These are phyloP conservation scores for Venustaconcha ellipsiformis DNA, from an alignment of 1,140 invertebrate genomes.

Conservation along the genomic window DNA sequence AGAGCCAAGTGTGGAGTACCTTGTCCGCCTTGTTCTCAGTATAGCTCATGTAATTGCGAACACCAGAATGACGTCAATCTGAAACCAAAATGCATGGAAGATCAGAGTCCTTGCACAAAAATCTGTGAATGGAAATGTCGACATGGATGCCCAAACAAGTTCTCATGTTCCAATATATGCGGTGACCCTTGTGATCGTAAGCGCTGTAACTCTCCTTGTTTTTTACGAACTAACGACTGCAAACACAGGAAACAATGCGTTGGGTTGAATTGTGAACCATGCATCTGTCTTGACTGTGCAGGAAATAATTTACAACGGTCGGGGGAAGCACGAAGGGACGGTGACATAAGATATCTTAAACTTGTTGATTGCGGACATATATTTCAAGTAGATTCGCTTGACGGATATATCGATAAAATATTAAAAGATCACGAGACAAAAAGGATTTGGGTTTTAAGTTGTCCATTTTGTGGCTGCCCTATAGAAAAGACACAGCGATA, in stretches of 20 bases:
- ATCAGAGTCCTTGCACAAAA: conserved; percentile 74
- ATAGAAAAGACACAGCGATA: too few species aligned
- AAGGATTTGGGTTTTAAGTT: conserved; percentile 73
- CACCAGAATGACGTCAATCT: conserved; percentile 70
- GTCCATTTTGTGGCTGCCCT: conserved; percentile 72
- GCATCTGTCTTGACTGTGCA: conserved; percentile 58
- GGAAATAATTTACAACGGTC: conserved; percentile 68
- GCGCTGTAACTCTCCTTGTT: conserved; percentile 33
- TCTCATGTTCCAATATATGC: conserved; percentile 74
- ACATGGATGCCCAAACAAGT: conserved; percentile 62
- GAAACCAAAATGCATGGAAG: conserved; percentile 71
- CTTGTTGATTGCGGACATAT: conserved; percentile 50
- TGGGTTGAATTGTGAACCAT: conserved; percentile 75
- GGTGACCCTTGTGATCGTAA: conserved; percentile 70
- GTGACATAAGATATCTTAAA: conserved; percentile 48
- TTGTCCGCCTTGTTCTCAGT: conserved; percentile 76
- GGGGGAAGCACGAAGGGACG: conserved; percentile 72
- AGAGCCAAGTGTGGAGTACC: conserved; percentile 33
- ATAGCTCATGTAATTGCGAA: conserved; percentile 74
- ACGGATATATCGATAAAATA: conserved; percentile 67
- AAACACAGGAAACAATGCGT: conserved; percentile 74
- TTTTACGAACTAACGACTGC: conserved; percentile 64
- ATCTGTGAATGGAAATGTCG: conserved; percentile 66
- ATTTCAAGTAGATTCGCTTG: conserved; percentile 39
- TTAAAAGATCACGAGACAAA: conserved; percentile 64